Evolutionary conservation across 2,113 vertebrate genomes (phyloP).

Genomic region (Xiphophorus couchianus): DNA sequence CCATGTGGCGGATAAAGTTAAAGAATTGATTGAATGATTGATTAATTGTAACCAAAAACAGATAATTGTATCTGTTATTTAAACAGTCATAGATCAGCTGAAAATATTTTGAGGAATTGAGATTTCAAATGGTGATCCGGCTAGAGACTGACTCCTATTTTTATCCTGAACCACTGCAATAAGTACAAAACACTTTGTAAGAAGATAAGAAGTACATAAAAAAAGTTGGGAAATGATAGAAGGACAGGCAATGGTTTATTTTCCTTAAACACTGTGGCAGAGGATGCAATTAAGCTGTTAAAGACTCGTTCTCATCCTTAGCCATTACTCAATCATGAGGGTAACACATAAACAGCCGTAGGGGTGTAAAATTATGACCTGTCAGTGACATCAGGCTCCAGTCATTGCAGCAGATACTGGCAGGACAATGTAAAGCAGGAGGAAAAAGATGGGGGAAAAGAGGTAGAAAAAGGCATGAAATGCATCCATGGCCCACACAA

Average conservation of each 20-base stretch:
- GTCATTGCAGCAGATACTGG: constrained; percentile 27
- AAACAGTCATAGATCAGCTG: background rate
- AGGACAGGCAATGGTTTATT: constrained; percentile 46
- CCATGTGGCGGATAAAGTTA: no score
- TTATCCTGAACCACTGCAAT: background rate
- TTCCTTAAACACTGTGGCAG: constrained; percentile 64
- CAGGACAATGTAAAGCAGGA: constrained; percentile 20
- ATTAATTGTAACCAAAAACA: background rate
- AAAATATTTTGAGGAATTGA: background rate
- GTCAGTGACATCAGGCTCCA: constrained; percentile 34
- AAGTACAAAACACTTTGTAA: background rate
- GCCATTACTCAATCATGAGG: constrained; percentile 52
- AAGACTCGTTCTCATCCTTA: constrained; percentile 18
- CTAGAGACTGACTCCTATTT: background rate
- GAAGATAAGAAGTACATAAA: background rate
- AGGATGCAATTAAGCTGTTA: constrained; percentile 60
- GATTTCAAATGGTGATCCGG: background rate
- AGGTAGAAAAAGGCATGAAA: constrained; percentile 9
- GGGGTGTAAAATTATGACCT: constrained; percentile 59
- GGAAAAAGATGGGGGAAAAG: constrained; percentile 9
- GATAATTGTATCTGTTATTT: background rate
- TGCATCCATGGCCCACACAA: no score
- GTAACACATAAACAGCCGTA: constrained; percentile 51
- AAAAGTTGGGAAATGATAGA: constrained; percentile 1
- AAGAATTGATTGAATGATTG: no score